Evolutionary conservation across 2,113 vertebrate genomes (phyloP).

Genomic region (Paradoxurus hermaphroditus): DNA sequence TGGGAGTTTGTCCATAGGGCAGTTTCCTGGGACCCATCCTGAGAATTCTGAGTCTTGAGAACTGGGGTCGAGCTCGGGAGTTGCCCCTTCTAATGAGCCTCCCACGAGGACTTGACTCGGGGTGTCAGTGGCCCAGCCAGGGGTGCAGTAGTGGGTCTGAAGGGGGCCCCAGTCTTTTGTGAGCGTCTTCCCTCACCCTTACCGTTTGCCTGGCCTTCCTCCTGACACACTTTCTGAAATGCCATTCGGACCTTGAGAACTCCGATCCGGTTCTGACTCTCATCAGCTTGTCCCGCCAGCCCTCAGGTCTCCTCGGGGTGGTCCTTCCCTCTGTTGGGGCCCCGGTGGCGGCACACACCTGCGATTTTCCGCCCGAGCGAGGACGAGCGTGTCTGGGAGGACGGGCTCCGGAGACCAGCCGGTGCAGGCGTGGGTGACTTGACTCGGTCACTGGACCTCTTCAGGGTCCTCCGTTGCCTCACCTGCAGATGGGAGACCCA

Average conservation of each 20-base stretch:
- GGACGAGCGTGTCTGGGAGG: not conserved
- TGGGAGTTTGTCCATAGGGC: not conserved
- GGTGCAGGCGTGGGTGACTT: not conserved
- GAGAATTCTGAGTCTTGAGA: not conserved
- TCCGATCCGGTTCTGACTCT: not conserved
- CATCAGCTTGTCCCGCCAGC: not conserved
- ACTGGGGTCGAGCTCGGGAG: not conserved
- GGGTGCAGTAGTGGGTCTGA: accelerated
- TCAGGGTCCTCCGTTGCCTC: not conserved
- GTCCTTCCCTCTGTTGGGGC: not conserved
- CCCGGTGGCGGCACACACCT: not conserved
- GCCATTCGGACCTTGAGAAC: too few relatives aligned
- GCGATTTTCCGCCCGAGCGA: not conserved
- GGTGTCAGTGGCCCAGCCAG: too few relatives aligned
- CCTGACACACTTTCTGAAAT: not conserved
- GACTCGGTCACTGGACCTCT: not conserved
- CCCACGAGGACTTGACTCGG: too few relatives aligned
- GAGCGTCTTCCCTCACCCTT: not conserved
- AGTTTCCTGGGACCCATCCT: not conserved
- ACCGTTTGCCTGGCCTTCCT: not conserved
- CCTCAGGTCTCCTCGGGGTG: too few relatives aligned
- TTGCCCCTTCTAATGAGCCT: not conserved
- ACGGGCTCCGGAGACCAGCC: not conserved
- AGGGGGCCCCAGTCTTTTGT: not conserved
- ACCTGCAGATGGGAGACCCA: not conserved